Percentiles rank a stretch among this genome's conserved stretches.
Conservation (phyloP, 2,888 invertebrate species). For the Drosophila testacea region DNA sequence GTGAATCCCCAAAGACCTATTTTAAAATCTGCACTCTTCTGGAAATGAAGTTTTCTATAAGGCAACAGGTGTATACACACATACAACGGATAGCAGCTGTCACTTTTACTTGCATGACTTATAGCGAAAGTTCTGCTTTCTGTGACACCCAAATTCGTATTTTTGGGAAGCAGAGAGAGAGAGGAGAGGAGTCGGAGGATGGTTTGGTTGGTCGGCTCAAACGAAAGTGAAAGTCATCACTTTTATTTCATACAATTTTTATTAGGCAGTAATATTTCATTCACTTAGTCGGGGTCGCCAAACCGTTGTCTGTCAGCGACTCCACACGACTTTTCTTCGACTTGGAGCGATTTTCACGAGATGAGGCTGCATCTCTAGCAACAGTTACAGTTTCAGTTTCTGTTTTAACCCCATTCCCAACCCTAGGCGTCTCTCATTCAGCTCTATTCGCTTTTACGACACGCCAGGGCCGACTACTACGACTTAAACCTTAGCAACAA, state of each 20-base stretch:
- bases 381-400: not conserved
- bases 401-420: not conserved
- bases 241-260: conserved; percentile 80
- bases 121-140: conserved; percentile 2
- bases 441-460: conserved; percentile 79
- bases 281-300: conserved; percentile 69
- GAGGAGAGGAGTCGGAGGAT: not conserved
- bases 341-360: not conserved
- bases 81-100: conserved; percentile 33
- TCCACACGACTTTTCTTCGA: not conserved
- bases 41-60: not conserved
- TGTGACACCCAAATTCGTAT: conserved; percentile 10
- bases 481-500: conserved; percentile 68
- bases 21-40: conserved; percentile 2
- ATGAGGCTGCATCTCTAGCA: conserved; percentile 24
- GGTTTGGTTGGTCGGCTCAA: conserved; percentile 5
- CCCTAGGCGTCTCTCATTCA: conserved; percentile 35
- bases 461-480: conserved; percentile 58
- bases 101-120: conserved; percentile 26
- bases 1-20: too few species aligned
- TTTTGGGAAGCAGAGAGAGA: not conserved
- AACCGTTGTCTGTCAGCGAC: conserved; percentile 55
- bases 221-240: conserved; percentile 78
- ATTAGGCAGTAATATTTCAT: conserved; percentile 77
- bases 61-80: conserved; percentile 59